Base-by-base conservation (phyloP, 1,140 invertebrate species). In the Aphelenchoides fujianensis region DNA sequence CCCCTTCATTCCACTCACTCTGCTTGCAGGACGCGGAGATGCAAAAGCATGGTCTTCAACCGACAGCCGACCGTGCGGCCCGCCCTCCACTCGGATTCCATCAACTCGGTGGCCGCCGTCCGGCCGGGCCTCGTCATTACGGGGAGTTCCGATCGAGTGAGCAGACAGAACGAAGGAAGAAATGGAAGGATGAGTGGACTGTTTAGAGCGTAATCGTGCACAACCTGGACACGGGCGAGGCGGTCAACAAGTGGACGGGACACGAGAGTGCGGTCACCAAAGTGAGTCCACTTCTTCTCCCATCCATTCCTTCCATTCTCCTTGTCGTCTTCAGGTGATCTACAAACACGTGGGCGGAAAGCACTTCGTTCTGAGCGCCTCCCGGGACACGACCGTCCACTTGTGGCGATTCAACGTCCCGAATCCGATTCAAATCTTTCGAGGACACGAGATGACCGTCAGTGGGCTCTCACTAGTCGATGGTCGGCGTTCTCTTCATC, bases 321-420 rank as follows among this genome's bases (percentile, higher is more conserved):
- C 41, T 70, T 72, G 1, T 66, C 1, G 36, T 23, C 34, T 73
- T 77, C 48, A 73, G 71, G 73, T 70, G 3, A 41, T 73, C 32
- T 76, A 76, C 35, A 76, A 76, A 57, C 77, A 78, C 71, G 48
- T 73, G 34, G 74, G 75, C 28, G 70, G 75, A 30, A 72, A 78
- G 36, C 75, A 76, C 68, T 79, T 79, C 61, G 76, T 76, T 19
- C 52, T 76, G n/a, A 78, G 74, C 35, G 75, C 70, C 12, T 76
- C 75, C 28, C 77, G 73, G 41, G 75, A 76, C 37, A 41, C 36
- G n/a, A 75, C 36, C 27, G 62, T 76, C 28, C 19, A 36, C 9
- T 57, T 74, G 36, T 74, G 72, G 74, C 74, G 74, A 19, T 74
- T 74, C 52, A 78, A 75, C 32, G 23, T 32, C n/a, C 12, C 76